Base-by-base conservation (phyloP, 2,797 vertebrate species). In the Malurus leucopterus region DNA sequence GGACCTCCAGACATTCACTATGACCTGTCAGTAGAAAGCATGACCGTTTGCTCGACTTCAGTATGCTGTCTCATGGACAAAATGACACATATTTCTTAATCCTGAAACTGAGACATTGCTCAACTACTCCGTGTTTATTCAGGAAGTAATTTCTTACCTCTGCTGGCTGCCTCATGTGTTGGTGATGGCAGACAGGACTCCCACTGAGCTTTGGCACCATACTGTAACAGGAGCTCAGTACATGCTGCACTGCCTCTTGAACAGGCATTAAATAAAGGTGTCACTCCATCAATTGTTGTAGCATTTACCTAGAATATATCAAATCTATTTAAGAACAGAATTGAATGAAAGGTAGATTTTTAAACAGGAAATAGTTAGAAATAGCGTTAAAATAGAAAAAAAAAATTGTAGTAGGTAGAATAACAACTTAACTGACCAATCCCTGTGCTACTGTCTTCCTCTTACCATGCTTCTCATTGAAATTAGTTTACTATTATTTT, bases 201-300 rank as follows among this genome's bases (percentile, higher is more conserved):
- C 63, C 97, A 97, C 88, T 99, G 98, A 34, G 98, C 97, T 88
- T 97, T 98, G 93, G 99, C 99, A 34, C 99, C 99, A 11, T 98
- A 98, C 91, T 98, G 98, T 93, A 99, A 84, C 32, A 99, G 97
- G 13, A 99, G 97, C 89, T 99, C 98, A 8, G 98, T 90, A 62
- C 99, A 99, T 17, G 97, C 95, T 3, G 97, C 95, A 11, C 99
- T 99, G 92, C 99, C 99, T 93, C 98, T 97, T 1, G 98, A 97
- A 84, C 99, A 99, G 3, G 98, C 98, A 18, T 98, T 98, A 95
- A 99, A 99, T 87, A 99, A 95, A 13, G 99, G 98, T 30, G 98
- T 99, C 96, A 98, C 98, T 32, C 99, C 99, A 68, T 99, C 98
- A 86, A 99, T 98, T 23, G 98, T 99, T 51, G 96, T 97, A 58